Evolutionary conservation across 2,113 vertebrate species (phyloP).

Genomic region (Arothron firmamentum): DNA sequence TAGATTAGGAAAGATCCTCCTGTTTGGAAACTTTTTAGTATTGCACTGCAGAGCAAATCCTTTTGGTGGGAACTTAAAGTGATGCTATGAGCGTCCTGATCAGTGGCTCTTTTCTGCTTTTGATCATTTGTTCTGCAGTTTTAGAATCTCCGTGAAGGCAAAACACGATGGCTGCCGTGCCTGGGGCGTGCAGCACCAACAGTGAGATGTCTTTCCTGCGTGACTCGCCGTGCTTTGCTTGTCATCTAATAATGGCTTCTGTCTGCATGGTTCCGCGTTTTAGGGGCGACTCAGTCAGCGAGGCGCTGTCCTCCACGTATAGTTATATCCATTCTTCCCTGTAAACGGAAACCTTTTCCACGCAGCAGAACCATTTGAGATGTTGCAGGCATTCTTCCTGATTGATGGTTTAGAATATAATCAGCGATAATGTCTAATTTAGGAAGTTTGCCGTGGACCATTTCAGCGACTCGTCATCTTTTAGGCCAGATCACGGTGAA

Average conservation of each 20-base stretch:
- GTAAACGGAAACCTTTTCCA: slow-evolving; percentile 16
- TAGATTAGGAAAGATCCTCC: too few relatives aligned
- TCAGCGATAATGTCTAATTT: slow-evolving; percentile 68
- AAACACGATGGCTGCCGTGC: background rate
- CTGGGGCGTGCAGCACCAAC: slow-evolving; percentile 1
- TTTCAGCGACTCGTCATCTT: slow-evolving; percentile 64
- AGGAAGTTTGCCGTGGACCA: slow-evolving; percentile 66
- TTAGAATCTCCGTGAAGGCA: background rate
- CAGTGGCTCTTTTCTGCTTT: background rate
- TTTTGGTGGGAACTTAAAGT: too few relatives aligned
- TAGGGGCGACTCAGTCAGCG: slow-evolving; percentile 4
- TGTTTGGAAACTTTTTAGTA: too few relatives aligned
- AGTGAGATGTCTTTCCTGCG: slow-evolving; percentile 10
- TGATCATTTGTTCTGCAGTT: too few relatives aligned
- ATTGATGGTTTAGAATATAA: slow-evolving; percentile 65
- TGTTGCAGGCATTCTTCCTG: slow-evolving; percentile 66
- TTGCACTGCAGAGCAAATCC: background rate
- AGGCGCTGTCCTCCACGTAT: slow-evolving; percentile 8
- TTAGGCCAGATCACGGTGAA: slow-evolving; percentile 42
- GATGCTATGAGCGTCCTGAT: background rate
- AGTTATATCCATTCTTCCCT: slow-evolving; percentile 11
- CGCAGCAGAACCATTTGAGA: slow-evolving; percentile 39
- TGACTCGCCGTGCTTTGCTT: slow-evolving; percentile 32
- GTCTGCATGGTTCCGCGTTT: slow-evolving; percentile 30
- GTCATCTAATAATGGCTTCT: slow-evolving; percentile 52